Percentiles rank a stretch among this genome's conserved stretches.
phyloP scores from a whole-genome alignment of 2,113 vertebrate species.

The Fukomys damarensis region DNA sequence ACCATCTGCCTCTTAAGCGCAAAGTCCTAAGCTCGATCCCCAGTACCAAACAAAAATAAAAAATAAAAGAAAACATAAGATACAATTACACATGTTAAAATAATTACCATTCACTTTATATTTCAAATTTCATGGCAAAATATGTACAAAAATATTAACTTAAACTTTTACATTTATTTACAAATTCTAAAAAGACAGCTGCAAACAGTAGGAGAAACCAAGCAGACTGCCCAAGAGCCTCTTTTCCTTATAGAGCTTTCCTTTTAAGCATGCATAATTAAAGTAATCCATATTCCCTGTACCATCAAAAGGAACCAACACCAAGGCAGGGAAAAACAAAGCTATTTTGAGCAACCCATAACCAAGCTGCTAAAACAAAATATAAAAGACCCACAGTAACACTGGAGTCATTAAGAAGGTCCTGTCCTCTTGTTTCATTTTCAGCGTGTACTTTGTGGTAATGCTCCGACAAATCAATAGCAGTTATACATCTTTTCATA shows the following conservation, averaged over 20 bases:
- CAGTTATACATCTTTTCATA: conserved; percentile 88
- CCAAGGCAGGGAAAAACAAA: conserved; percentile 69
- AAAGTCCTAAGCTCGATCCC: too few relatives aligned
- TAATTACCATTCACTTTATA: conserved; percentile 35
- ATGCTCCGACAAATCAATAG: conserved; percentile 88
- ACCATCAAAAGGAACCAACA: conserved; percentile 74
- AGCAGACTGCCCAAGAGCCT: conserved; percentile 57
- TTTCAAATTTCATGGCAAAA: conserved; percentile 61
- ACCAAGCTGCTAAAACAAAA: conserved; percentile 85
- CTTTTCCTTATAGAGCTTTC: conserved; percentile 36
- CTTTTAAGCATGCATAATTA: conserved; percentile 70
- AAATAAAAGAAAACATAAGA: conserved; percentile 36
- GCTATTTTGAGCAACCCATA: conserved; percentile 79
- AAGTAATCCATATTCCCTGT: conserved; percentile 50
- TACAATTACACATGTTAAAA: conserved; percentile 57
- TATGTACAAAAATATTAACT: conserved; percentile 61
- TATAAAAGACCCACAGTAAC: conserved; percentile 85
- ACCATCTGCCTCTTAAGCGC: too few relatives aligned
- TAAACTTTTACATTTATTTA: conserved; percentile 39
- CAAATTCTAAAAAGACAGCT: conserved; percentile 49
- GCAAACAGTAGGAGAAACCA: conserved; percentile 59
- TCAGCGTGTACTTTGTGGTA: conserved; percentile 86
- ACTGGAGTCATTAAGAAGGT: conserved; percentile 82
- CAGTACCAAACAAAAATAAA: too few relatives aligned
- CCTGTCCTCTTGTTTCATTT: conserved; percentile 83